phyloP scores from a whole-genome alignment of 2,113 vertebrate species.

The Rynchops niger region DNA sequence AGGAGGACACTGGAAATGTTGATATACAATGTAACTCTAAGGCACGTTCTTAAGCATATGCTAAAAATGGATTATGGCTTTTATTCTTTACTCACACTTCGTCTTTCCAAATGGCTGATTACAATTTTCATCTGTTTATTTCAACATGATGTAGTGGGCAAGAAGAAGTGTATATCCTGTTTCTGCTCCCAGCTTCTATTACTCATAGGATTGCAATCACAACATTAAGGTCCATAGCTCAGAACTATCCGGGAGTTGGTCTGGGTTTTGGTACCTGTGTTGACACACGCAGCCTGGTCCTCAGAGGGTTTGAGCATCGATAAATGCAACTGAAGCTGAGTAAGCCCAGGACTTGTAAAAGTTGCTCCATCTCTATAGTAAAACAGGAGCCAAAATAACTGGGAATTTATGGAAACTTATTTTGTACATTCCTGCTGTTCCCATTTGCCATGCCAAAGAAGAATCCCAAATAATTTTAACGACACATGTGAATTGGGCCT shows the following conservation, averaged over 20 bases:
- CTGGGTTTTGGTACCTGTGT: background rate
- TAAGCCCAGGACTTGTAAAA: background rate
- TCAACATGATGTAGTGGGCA: background rate
- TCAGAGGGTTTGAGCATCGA: background rate
- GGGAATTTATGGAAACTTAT: background rate
- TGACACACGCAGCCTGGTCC: background rate
- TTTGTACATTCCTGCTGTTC: background rate
- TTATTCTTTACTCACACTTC: conserved; percentile 18
- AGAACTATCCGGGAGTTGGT: background rate
- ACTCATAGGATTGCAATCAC: background rate
- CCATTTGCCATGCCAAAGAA: background rate
- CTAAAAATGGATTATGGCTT: conserved; percentile 49
- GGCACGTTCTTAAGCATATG: conserved; percentile 16
- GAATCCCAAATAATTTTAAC: background rate
- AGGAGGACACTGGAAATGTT: background rate
- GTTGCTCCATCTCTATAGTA: background rate
- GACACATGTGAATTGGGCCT: background rate
- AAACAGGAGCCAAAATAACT: background rate
- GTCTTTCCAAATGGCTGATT: conserved; percentile 18
- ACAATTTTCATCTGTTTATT: conserved; percentile 2
- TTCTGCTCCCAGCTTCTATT: background rate
- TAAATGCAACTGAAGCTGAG: background rate
- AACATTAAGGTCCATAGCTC: background rate
- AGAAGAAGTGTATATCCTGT: background rate
- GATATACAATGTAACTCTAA: conserved; percentile 14